phyloP scores from a whole-genome alignment of 1,140 invertebrate genomes.

The Drosophila bipectinata region DNA sequence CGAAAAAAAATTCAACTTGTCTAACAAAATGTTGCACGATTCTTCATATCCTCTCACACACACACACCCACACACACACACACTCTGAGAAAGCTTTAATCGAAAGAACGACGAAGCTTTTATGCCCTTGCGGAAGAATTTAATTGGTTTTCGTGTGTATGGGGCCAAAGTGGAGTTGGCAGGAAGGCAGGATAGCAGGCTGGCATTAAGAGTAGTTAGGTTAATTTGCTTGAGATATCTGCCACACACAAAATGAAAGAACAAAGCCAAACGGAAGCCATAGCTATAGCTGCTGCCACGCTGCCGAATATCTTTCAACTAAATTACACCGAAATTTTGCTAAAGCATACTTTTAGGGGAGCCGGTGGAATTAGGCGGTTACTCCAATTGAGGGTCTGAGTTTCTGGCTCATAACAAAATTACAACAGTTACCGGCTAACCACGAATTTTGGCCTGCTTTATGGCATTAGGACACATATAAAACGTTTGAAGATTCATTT shows the following conservation, averaged over 20 bases:
- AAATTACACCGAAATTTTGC: conserved; percentile 37
- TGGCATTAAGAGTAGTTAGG: conserved; percentile 54
- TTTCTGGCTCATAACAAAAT: conserved; percentile 36
- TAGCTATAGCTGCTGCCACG: conserved; percentile 1
- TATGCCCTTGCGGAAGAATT: conserved; percentile 55
- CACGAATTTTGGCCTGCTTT: conserved; percentile 38
- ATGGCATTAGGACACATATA: conserved; percentile 42
- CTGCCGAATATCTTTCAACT: conserved; percentile 18
- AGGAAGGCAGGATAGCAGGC: conserved; percentile 2
- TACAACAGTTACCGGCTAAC: conserved; percentile 32
- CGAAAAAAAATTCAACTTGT: conserved; percentile 1
- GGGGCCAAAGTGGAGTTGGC: conserved; percentile 1
- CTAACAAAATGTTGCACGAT: neutral
- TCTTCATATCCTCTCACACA: neutral
- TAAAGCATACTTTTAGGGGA: conserved; percentile 24
- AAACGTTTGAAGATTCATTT: conserved; percentile 47
- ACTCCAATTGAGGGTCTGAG: neutral
- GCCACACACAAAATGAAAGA: conserved; percentile 51
- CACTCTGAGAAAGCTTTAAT: conserved; percentile 33
- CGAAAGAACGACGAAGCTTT: conserved; percentile 44
- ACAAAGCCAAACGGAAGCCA: conserved; percentile 29
- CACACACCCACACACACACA: neutral
- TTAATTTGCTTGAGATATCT: conserved; percentile 58
- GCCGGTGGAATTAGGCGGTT: conserved; percentile 6
- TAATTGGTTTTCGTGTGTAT: conserved; percentile 50